These are phyloP conservation scores for Anguilla anguilla DNA, from an alignment of 2,797 vertebrate species.

Conservation along the genomic window DNA sequence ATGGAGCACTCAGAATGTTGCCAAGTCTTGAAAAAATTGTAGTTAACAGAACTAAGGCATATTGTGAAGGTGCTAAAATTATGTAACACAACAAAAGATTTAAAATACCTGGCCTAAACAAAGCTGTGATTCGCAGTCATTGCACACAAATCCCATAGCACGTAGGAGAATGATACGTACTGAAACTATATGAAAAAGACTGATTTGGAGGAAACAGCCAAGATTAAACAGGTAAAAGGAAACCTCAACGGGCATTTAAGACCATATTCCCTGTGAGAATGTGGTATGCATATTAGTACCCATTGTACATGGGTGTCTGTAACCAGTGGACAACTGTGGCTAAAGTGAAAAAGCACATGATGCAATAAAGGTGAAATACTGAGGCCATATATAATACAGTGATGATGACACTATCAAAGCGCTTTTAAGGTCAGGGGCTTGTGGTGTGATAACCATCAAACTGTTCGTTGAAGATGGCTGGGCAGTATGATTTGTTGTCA, in stretches of 20 bases:
- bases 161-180: not conserved
- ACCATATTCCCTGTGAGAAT: not conserved
- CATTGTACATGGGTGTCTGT: not conserved
- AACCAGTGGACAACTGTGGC: not conserved
- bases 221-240: not conserved
- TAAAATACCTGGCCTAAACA: not conserved
- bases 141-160: not conserved
- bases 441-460: not conserved
- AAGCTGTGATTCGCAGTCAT: not conserved
- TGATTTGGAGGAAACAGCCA: not conserved
- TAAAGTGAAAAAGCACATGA: not conserved
- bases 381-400: not conserved
- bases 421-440: not conserved
- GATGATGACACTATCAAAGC: not conserved
- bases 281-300: not conserved
- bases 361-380: not conserved
- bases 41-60: not conserved
- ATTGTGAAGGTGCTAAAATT: not conserved
- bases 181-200: not conserved
- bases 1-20: not conserved
- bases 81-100: not conserved
- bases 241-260: not conserved
- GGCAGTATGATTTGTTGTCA: not conserved
- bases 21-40: not conserved
- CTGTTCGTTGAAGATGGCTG: not conserved